phyloP scores from a whole-genome alignment of 2,113 vertebrate species.

The Mustela lutreola region DNA sequence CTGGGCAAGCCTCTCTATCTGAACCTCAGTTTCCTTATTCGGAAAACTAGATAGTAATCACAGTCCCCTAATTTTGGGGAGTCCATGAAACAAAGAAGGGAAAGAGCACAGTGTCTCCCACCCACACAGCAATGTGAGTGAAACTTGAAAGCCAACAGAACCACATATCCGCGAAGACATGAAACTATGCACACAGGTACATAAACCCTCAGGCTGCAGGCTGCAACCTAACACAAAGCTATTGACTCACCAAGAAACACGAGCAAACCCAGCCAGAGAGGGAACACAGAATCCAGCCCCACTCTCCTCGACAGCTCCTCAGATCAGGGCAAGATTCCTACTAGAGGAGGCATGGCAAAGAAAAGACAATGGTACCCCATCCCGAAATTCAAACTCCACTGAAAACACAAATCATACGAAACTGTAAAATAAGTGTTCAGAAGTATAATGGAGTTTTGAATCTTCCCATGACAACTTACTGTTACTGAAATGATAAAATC shows the following conservation, averaged over 20 bases:
- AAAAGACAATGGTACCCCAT: conserved; percentile 12
- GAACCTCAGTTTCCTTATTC: not conserved
- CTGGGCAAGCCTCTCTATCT: not conserved
- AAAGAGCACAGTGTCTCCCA: not conserved
- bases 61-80: not conserved
- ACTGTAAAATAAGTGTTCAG: conserved; percentile 22
- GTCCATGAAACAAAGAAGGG: not conserved
- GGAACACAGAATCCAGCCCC: not conserved
- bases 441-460: conserved; percentile 12
- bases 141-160: conserved; percentile 48
- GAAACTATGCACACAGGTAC: not conserved
- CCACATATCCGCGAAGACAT: not conserved
- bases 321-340: not conserved
- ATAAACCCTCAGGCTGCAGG: not conserved
- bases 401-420: conserved; percentile 31
- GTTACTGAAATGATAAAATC: conserved; percentile 55
- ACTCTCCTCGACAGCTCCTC: not conserved
- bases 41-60: conserved; percentile 40
- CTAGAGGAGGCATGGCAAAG: not conserved
- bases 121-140: not conserved
- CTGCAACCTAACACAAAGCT: not conserved
- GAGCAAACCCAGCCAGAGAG: not conserved
- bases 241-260: not conserved
- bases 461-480: conserved; percentile 36
- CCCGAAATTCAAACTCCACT: not conserved